Percentiles rank a stretch among this genome's conserved stretches.
Conservation (phyloP, 1,140 invertebrate species). For the Drosophila orosa region DNA sequence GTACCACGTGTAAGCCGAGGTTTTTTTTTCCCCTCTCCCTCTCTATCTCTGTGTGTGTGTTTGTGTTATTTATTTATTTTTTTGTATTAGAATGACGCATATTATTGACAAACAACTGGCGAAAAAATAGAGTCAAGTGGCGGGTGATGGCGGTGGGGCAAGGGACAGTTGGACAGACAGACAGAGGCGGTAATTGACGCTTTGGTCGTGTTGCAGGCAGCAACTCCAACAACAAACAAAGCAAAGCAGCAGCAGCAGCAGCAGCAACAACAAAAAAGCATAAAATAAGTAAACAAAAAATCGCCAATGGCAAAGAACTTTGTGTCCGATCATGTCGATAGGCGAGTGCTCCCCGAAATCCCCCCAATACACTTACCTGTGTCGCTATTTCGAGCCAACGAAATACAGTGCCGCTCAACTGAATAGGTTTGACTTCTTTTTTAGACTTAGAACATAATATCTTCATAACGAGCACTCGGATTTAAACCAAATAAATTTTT, state of each 20-base stretch:
- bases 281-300: conserved; percentile 37
- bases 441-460: too few relatives aligned
- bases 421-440: too few relatives aligned
- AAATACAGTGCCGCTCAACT: conserved; percentile 12
- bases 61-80: conserved; percentile 57
- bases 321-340: conserved; percentile 49
- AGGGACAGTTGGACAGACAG: neutral
- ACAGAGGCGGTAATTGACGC: conserved; percentile 47
- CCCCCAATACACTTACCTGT: conserved; percentile 17
- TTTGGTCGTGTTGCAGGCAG: conserved; percentile 28
- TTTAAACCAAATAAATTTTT: too few relatives aligned
- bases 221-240: conserved; percentile 20
- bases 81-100: conserved; percentile 75
- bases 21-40: conserved; percentile 12
- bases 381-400: conserved; percentile 19
- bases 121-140: conserved; percentile 24
- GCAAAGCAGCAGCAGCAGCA: conserved; percentile 2
- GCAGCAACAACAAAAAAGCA: conserved; percentile 17
- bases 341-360: conserved; percentile 22
- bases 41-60: neutral
- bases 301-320: conserved; percentile 57
- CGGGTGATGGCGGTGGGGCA: neutral
- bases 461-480: too few relatives aligned
- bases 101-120: conserved; percentile 62
- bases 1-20: conserved; percentile 74